These are phyloP conservation scores for Chiropotes sagulatus DNA, from an alignment of 2,797 vertebrate species.

Conservation along the genomic window DNA sequence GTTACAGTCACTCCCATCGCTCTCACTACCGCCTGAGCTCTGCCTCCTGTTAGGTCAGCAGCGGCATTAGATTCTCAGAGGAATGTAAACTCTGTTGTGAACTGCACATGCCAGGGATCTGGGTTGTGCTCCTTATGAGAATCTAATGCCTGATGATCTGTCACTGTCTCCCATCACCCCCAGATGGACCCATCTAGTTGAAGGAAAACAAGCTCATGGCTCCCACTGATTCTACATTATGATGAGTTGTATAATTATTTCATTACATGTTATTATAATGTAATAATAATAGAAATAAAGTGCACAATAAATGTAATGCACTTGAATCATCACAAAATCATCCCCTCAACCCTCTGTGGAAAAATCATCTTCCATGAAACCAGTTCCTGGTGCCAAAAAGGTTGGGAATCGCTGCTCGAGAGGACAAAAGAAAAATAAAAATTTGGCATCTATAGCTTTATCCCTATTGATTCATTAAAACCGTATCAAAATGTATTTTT, in stretches of 20 bases:
- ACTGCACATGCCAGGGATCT: background rate
- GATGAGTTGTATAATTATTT: background rate
- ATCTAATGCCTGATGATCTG: background rate
- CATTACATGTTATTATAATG: background rate
- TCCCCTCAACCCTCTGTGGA: background rate
- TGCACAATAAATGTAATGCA: background rate
- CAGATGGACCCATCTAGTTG: background rate
- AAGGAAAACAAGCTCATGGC: background rate
- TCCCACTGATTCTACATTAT: background rate
- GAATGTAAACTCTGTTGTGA: background rate
- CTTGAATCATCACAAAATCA: background rate
- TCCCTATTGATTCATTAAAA: background rate
- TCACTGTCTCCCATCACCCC: background rate
- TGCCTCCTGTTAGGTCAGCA: background rate
- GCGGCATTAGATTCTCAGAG: background rate
- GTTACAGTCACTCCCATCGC: background rate
- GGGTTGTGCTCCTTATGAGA: background rate
- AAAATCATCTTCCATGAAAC: background rate
- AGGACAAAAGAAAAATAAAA: background rate
- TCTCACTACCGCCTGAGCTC: accelerated
- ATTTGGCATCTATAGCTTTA: background rate
- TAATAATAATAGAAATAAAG: background rate
- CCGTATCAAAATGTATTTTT: background rate
- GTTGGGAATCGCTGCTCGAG: background rate
- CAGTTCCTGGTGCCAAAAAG: background rate